A percentile compares a stretch with the other conserved stretches of the same genome.
Evolutionary conservation across 2,797 vertebrate species (phyloP).

Genomic region (Miopithecus talapoin): DNA sequence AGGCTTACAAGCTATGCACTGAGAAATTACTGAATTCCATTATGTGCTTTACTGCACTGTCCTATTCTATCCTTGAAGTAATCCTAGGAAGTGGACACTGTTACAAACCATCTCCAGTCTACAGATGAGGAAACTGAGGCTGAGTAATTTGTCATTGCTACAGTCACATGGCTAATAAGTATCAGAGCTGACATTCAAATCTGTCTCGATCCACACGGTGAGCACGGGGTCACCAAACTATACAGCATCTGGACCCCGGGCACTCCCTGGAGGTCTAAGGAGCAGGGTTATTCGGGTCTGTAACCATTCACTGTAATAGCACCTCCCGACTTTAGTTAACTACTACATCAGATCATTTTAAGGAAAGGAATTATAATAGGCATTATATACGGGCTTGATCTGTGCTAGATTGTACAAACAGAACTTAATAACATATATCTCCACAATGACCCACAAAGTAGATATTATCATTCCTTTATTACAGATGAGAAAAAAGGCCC

Average conservation of each 20-base stretch:
- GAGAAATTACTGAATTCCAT: not conserved
- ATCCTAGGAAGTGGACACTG: not conserved
- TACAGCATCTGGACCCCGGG: not conserved
- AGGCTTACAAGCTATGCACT: no score
- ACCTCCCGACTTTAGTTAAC: not conserved
- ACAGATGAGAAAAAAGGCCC: not conserved
- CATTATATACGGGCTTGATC: not conserved
- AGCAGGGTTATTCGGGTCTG: not conserved
- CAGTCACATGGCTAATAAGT: not conserved
- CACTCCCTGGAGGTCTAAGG: not conserved
- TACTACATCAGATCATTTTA: not conserved
- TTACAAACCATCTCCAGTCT: not conserved
- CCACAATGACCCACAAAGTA: not conserved
- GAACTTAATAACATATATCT: not conserved
- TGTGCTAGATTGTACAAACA: not conserved
- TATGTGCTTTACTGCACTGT: not conserved
- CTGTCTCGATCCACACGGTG: not conserved
- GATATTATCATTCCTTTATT: not conserved
- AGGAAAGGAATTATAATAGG: not conserved
- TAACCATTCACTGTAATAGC: not conserved
- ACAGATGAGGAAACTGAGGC: not conserved
- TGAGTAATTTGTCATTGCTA: not conserved
- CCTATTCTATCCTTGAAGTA: not conserved
- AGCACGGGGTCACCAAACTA: not conserved
- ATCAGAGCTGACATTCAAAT: not conserved